Percentiles rank a stretch among this genome's conserved stretches.
Conservation (phyloP, 2,797 vertebrate genomes). For the Sardinella longiceps region DNA sequence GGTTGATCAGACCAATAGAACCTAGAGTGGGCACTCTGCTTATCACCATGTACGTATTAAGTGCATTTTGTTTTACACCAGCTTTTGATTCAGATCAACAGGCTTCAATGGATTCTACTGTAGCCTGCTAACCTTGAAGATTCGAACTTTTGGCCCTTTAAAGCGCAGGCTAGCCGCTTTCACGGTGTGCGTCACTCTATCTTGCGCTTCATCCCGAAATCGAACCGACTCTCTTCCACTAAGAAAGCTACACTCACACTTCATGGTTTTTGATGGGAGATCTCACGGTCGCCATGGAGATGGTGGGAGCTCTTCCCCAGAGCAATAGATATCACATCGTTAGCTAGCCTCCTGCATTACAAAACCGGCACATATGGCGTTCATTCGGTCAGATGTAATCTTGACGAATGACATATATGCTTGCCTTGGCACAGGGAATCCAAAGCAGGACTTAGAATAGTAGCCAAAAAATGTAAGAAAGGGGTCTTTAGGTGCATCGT, state of each 20-base stretch:
- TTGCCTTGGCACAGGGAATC: background rate
- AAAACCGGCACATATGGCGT: constrained; percentile 27
- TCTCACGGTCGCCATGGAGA: constrained; percentile 83
- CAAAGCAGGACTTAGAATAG: background rate
- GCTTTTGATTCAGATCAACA: background rate
- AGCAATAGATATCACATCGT: constrained; percentile 68
- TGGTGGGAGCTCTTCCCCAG: constrained; percentile 65
- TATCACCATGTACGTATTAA: background rate
- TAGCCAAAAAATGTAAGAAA: background rate
- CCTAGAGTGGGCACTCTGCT: background rate
- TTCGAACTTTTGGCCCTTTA: background rate
- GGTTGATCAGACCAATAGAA: background rate
- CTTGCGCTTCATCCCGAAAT: constrained; percentile 50
- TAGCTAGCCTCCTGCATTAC: constrained; percentile 48
- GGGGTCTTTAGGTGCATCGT: background rate
- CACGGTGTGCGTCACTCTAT: constrained; percentile 32
- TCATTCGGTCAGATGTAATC: constrained; percentile 3
- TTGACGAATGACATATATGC: background rate
- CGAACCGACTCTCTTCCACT: constrained; percentile 61
- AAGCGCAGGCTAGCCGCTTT: constrained; percentile 17
- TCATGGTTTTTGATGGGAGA: constrained; percentile 54
- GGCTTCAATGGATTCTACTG: background rate
- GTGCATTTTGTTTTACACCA: background rate
- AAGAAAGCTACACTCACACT: constrained; percentile 48
- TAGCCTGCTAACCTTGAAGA: background rate